Base-by-base conservation (phyloP, 1,140 invertebrate genomes). In the Drosophila sucinea region DNA sequence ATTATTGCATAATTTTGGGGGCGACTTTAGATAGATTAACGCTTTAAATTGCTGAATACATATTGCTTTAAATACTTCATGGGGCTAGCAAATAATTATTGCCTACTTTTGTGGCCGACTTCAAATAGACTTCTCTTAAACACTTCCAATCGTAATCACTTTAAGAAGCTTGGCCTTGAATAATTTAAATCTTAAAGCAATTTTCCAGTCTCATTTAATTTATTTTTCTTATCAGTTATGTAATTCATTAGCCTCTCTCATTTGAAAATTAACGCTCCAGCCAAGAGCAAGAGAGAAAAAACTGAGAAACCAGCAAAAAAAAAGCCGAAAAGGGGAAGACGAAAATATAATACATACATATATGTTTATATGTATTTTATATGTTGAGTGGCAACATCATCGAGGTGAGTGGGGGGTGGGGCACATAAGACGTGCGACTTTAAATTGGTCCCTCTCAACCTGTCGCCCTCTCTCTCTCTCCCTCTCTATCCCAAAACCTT, bases 281-380 rank as follows among this genome's bases (percentile, higher is more conserved):
- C 35, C 7, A 38, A 38, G 17, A 38, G 10, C 8, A 3, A 38
- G 35, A 11, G 10, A 35, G 10, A 11, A 5, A 51, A 51, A 51
- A 27, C 44, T 10, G 44, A 51, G 44, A 51, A 51, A 51, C 10
- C 44, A 51, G 44, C 44, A 51, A 27, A 27, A 51, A 51, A 44
- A 27, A 51, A 6, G 7, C 0, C 1, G 10, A 51, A 51, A 27
- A 23, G 44, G 44, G 44, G 6, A 51, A 27, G 44, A 8, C 8
- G 23, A 51, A 51, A 51, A 51, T 47, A 25, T 47, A n/a, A 41
- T 17, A 41, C 1, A 47, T 47, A 47, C 23, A 8, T 25, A 47
- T 25, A 47, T 7, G 8, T 47, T 6, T 51, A 27, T 51, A 10
- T 23, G 3, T 47, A 47, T 47, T 47, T 23, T 47, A 23, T 47